These are phyloP conservation scores for Bombycilla garrulus DNA, from an alignment of 2,113 vertebrate genomes.

Conservation along the genomic window DNA sequence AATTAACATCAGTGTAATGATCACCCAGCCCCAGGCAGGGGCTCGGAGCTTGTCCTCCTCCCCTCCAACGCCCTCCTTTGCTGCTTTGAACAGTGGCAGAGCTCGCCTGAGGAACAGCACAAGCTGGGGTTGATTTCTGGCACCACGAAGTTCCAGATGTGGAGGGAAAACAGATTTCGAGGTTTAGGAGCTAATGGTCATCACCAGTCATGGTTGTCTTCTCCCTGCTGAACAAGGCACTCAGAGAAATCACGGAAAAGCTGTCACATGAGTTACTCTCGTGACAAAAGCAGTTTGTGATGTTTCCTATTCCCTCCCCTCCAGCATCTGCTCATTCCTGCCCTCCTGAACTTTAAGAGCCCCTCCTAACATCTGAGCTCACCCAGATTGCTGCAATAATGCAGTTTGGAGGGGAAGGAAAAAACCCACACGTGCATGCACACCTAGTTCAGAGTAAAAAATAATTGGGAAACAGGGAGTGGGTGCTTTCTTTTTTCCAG, in stretches of 20 bases:
- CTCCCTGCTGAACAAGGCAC: neutral
- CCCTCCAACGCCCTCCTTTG: neutral
- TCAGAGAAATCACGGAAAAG: neutral
- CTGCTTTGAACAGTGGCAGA: neutral
- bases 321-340: neutral
- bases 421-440: rapidly evolving
- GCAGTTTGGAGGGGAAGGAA: neutral
- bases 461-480: neutral
- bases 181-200: neutral
- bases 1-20: neutral
- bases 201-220: neutral
- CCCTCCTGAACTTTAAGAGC: neutral
- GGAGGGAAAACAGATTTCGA: neutral
- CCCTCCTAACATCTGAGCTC: neutral
- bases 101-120: neutral
- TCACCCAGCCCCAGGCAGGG: neutral
- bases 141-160: neutral
- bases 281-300: neutral
- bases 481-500: neutral
- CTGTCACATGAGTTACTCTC: neutral
- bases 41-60: neutral
- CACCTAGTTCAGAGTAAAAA: neutral
- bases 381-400: neutral
- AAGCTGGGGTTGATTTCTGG: neutral
- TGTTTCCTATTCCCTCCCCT: neutral